Evolutionary conservation across 2,797 vertebrate genomes (phyloP).

Genomic region (Champsocephalus esox): DNA sequence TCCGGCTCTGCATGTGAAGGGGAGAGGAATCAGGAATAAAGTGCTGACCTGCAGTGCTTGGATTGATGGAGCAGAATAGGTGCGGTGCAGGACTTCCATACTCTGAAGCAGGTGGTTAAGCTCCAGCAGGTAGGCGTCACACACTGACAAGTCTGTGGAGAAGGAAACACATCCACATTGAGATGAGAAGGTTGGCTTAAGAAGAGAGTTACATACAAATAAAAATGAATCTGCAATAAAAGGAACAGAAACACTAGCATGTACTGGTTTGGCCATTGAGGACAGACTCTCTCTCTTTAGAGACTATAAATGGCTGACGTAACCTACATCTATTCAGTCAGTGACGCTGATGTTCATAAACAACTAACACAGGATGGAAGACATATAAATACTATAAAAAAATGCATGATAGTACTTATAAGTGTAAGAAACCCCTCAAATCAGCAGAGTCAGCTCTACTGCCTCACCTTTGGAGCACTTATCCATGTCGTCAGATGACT

Average conservation of each 20-base stretch:
- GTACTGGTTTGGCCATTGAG: neutral
- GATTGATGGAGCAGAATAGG: conserved; percentile 96
- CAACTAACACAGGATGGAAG: neutral
- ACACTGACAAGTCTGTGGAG: conserved; percentile 90
- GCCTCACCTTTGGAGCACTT: conserved; percentile 93
- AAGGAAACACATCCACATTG: neutral
- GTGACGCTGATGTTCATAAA: neutral
- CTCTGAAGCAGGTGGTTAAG: conserved; percentile 94
- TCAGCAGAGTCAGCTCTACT: neutral
- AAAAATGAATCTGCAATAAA: neutral
- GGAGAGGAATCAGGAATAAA: conserved; percentile 9
- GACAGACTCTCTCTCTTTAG: too few relatives aligned
- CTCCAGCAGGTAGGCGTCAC: conserved; percentile 92
- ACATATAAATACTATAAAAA: neutral
- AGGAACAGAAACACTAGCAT: neutral
- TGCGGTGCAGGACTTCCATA: conserved; percentile 98
- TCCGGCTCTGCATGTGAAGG: neutral
- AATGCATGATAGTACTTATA: neutral
- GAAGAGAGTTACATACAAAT: neutral
- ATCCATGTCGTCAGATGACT: conserved; percentile 96
- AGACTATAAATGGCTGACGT: too few relatives aligned
- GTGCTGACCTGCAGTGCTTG: conserved; percentile 92
- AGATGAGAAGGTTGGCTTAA: neutral
- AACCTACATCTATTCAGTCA: too few relatives aligned
- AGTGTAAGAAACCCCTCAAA: neutral